phyloP scores from a whole-genome alignment of 2,888 invertebrate genomes.

The Rotaria sp. region DNA sequence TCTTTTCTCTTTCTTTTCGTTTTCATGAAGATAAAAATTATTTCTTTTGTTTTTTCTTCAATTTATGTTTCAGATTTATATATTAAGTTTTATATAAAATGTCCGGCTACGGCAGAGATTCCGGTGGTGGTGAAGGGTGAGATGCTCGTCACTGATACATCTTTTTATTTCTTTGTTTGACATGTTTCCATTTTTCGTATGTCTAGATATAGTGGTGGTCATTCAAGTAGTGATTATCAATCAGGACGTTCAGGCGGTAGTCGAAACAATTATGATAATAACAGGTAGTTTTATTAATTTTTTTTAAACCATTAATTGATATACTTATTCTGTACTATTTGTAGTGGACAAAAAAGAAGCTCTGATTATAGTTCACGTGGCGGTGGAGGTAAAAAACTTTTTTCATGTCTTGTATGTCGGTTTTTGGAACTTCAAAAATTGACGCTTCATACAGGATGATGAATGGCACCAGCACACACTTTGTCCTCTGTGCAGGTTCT shows the following conservation, averaged over 20 bases:
- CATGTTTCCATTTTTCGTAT: not conserved
- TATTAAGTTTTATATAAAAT: not conserved
- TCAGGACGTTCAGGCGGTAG: not conserved
- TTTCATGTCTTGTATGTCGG: slow-evolving; percentile 3
- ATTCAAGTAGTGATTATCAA: not conserved
- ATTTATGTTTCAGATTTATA: not conserved
- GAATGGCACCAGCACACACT: not conserved
- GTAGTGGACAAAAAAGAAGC: not conserved
- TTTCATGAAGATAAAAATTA: not conserved
- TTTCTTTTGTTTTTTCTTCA: not conserved
- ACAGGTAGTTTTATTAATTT: not conserved
- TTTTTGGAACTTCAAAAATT: slow-evolving; percentile 1
- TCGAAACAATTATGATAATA: not conserved
- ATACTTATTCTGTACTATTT: not conserved
- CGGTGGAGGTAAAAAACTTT: not conserved
- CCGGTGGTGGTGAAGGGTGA: not conserved
- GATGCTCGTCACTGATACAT: not conserved
- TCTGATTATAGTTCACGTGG: not conserved
- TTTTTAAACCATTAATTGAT: not conserved
- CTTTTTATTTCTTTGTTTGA: not conserved
- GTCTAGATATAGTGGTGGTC: not conserved
- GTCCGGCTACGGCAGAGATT: not conserved
- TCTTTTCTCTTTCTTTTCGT: not conserved
- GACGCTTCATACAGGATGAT: slow-evolving; percentile 7
- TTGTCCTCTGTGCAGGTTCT: not conserved